These are phyloP conservation scores for Cyphomyrus plagiostoma DNA, from an alignment of 2,113 vertebrate species.

Conservation along the genomic window DNA sequence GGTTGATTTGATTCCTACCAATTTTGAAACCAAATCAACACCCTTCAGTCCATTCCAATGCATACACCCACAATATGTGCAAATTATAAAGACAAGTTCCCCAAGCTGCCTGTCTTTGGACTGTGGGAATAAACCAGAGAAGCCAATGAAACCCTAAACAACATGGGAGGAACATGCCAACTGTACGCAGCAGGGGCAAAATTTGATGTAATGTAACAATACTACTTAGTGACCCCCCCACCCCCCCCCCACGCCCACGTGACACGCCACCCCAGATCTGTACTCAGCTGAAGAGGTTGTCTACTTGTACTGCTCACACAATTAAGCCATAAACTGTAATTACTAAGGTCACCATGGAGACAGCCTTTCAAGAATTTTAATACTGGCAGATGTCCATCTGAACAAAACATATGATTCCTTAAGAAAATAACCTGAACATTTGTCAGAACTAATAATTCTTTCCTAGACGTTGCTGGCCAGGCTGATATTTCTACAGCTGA, in stretches of 20 bases:
- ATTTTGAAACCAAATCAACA: not conserved
- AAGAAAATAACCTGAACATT: not conserved
- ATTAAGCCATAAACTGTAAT: constrained; percentile 47
- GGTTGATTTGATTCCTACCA: not conserved
- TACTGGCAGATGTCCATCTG: not conserved
- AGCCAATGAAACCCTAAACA: not conserved
- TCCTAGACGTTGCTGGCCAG: not conserved
- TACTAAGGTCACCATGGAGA: constrained; percentile 16
- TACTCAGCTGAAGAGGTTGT: not conserved
- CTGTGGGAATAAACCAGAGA: not conserved
- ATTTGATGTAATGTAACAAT: not conserved
- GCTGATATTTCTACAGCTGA: not conserved
- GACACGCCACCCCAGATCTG: not conserved
- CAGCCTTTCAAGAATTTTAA: constrained; percentile 29
- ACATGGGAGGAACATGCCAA: not conserved
- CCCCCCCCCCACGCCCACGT: not conserved
- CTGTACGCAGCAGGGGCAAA: not conserved
- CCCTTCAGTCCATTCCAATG: not conserved
- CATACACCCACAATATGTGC: not conserved
- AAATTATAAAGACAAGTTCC: not conserved
- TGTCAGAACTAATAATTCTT: not conserved
- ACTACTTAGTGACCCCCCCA: not conserved
- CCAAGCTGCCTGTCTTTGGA: not conserved
- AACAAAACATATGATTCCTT: not conserved
- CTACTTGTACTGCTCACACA: constrained; percentile 43